These are phyloP conservation scores for Lepeophtheirus salmonis DNA, from an alignment of 1,140 invertebrate species.

Conservation along the genomic window DNA sequence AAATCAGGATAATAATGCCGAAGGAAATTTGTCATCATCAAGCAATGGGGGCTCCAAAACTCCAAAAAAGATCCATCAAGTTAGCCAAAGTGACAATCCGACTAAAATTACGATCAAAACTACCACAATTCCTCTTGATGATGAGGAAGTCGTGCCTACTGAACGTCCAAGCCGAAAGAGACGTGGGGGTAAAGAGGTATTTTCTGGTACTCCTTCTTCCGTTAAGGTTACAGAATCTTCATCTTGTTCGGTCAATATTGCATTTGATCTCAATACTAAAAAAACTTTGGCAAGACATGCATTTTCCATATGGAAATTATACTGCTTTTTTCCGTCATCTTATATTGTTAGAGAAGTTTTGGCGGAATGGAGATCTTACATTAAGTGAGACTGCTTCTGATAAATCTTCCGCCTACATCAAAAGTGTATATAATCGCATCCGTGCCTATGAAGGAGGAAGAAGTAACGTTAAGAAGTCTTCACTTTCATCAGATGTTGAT, in stretches of 20 bases:
- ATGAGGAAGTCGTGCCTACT: not conserved
- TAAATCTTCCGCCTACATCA: slow-evolving; percentile 51
- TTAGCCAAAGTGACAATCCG: slow-evolving; percentile 10
- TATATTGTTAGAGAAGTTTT: slow-evolving; percentile 56
- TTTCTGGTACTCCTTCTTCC: slow-evolving; percentile 8
- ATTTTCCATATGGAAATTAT: slow-evolving; percentile 61
- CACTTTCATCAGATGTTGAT: slow-evolving; percentile 3
- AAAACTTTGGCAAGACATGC: slow-evolving; percentile 53
- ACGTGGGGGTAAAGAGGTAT: slow-evolving; percentile 1
- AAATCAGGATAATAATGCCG: not conserved
- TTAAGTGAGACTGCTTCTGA: slow-evolving; percentile 47
- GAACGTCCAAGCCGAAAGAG: not conserved
- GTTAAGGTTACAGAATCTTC: not conserved
- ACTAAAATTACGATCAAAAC: slow-evolving; percentile 17
- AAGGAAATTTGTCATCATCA: not conserved
- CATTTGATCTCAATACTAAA: slow-evolving; percentile 59
- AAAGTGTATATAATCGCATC: slow-evolving; percentile 52
- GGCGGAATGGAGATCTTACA: slow-evolving; percentile 45
- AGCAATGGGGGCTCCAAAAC: slow-evolving; percentile 1
- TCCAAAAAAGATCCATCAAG: slow-evolving; percentile 14
- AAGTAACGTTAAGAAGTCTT: not conserved
- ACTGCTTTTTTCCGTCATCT: slow-evolving; percentile 59
- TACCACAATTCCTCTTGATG: not conserved
- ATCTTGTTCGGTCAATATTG: slow-evolving; percentile 42
- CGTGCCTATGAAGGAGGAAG: slow-evolving; percentile 42